Evolutionary conservation across 1,140 invertebrate species (phyloP).

Genomic region (Lordiphosa collinella): DNA sequence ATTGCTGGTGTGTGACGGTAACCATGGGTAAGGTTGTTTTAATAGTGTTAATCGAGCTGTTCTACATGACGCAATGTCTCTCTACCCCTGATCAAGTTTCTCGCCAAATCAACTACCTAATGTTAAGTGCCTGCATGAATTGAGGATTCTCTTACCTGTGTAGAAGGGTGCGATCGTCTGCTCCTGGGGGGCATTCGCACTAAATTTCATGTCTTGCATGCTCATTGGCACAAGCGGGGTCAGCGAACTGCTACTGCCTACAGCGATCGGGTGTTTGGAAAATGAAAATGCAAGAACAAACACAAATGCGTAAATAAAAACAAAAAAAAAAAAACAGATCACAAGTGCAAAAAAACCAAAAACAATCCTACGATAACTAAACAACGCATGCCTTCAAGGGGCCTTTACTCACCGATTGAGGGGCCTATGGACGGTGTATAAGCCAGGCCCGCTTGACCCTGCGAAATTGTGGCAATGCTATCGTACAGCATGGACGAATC

Average conservation of each 20-base stretch:
- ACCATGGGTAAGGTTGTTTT: constrained; percentile 1
- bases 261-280: constrained; percentile 8
- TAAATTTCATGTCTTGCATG: constrained; percentile 89
- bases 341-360: constrained; percentile 1
- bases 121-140: neutral
- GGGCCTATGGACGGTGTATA: constrained; percentile 87
- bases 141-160: constrained; percentile 80
- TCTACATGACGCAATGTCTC: neutral
- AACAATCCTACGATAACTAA: neutral
- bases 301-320: constrained; percentile 5
- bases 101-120: neutral
- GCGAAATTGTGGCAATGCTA: constrained; percentile 87
- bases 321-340: constrained; percentile 3
- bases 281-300: constrained; percentile 16
- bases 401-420: constrained; percentile 83
- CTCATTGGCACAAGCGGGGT: constrained; percentile 88
- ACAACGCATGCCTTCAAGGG: neutral
- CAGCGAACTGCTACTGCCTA: constrained; percentile 83
- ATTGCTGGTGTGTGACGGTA: constrained; percentile 33
- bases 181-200: constrained; percentile 81
- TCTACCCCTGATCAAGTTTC: neutral
- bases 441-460: constrained; percentile 84
- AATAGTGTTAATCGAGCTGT: constrained; percentile 3
- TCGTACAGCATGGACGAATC: constrained; percentile 83
- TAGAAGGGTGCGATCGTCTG: constrained; percentile 85